Percentiles rank a stretch among this genome's conserved stretches.
These are phyloP conservation scores for Pachydiplax longipennis DNA, from an alignment of 2,888 invertebrate genomes.

Conservation along the genomic window DNA sequence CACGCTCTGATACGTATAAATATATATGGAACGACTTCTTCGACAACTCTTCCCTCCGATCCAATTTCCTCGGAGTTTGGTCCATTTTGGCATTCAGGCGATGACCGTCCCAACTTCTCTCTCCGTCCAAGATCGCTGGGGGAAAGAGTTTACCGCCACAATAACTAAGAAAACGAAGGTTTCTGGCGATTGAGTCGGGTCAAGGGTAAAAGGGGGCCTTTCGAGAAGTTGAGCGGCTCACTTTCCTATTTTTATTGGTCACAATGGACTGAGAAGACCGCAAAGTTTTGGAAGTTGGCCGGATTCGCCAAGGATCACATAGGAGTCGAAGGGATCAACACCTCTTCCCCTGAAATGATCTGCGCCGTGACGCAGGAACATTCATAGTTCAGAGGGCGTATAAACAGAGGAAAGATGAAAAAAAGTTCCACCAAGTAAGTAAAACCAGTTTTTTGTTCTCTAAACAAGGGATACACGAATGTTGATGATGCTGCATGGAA, in stretches of 20 bases:
- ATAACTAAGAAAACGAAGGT: constrained; percentile 25
- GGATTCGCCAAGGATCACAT: neutral
- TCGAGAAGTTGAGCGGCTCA: neutral
- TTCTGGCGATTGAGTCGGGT: neutral
- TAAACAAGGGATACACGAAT: too few relatives aligned
- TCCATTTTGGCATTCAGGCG: constrained; percentile 27
- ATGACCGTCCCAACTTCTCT: neutral
- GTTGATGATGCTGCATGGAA: too few relatives aligned
- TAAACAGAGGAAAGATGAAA: too few relatives aligned
- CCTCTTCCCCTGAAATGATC: neutral
- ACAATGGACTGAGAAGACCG: neutral
- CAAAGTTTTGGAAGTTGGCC: constrained; percentile 5
- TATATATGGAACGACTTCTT: neutral
- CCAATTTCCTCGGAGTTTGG: constrained; percentile 7
- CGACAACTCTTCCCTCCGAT: neutral
- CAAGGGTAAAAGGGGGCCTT: neutral
- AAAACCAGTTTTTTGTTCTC: too few relatives aligned
- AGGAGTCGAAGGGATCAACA: neutral
- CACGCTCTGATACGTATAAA: neutral
- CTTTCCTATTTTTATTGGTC: neutral
- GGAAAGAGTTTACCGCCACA: neutral
- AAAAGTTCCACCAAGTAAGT: too few relatives aligned
- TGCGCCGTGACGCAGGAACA: too few relatives aligned
- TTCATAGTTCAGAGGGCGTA: too few relatives aligned
- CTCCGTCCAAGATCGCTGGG: neutral